A percentile compares a stretch with the other conserved stretches of the same genome.
Conservation (phyloP, 2,888 invertebrate genomes). For the Campaea margaritaria region DNA sequence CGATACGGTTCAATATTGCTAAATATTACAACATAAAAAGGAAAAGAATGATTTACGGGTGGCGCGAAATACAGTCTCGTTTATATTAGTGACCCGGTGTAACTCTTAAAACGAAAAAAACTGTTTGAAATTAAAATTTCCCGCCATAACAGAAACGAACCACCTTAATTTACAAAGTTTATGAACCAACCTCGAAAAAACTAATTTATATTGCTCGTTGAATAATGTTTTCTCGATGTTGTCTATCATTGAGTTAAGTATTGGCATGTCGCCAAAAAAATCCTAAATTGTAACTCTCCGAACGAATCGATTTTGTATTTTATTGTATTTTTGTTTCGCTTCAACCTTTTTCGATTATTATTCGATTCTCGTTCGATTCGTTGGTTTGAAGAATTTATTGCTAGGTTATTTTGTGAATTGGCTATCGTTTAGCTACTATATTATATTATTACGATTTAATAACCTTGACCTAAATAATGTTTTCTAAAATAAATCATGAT, state of each 20-base stretch:
- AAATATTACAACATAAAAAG: too few relatives aligned
- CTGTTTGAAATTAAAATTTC: too few relatives aligned
- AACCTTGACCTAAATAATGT: too few relatives aligned
- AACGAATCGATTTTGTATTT: neutral
- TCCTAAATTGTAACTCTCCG: neutral
- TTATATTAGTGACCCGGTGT: too few relatives aligned
- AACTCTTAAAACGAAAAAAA: too few relatives aligned
- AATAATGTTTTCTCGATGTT: constrained; percentile 4
- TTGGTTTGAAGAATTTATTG: neutral
- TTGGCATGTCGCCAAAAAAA: neutral
- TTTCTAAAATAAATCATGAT: too few relatives aligned
- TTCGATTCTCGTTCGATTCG: constrained; percentile 1
- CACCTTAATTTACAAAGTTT: constrained; percentile 3
- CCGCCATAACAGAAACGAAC: too few relatives aligned
- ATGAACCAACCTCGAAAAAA: constrained; percentile 1
- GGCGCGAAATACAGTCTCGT: too few relatives aligned
- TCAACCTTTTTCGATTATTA: neutral
- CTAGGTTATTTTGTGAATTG: neutral
- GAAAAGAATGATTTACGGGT: too few relatives aligned
- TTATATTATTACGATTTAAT: neutral
- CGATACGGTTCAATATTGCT: too few relatives aligned
- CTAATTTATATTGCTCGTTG: constrained; percentile 2
- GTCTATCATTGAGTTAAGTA: constrained; percentile 1
- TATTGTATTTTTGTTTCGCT: neutral
- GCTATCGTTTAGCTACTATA: neutral